phyloP scores from a whole-genome alignment of 1,140 invertebrate species.

The Drosophila ercepeae region DNA sequence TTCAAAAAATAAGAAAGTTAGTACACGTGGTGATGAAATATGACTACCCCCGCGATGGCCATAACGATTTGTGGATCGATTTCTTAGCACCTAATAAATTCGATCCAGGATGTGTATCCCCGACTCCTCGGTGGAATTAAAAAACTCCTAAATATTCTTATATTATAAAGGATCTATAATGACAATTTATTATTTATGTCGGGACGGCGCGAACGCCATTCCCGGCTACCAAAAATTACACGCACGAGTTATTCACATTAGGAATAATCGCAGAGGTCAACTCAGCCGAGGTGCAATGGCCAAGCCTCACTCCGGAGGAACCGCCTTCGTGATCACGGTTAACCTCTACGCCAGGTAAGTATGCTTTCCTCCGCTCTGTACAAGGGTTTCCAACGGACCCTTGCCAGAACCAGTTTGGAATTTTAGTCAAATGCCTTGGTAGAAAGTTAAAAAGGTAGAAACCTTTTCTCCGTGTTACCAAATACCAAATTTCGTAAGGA shows the following conservation, averaged over 20 bases:
- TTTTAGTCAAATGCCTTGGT: background rate
- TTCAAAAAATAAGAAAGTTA: too few relatives aligned
- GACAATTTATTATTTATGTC: constrained; percentile 56
- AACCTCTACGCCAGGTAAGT: constrained; percentile 86
- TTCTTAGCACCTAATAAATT: too few relatives aligned
- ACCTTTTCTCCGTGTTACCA: too few relatives aligned
- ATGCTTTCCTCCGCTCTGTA: constrained; percentile 69
- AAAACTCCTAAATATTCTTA: too few relatives aligned
- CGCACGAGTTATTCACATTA: constrained; percentile 84
- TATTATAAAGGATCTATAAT: constrained; percentile 45
- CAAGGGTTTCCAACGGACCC: background rate
- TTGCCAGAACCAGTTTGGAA: constrained; percentile 8
- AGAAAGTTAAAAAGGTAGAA: too few relatives aligned
- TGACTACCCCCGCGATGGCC: too few relatives aligned
- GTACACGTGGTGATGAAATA: too few relatives aligned
- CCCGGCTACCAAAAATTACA: constrained; percentile 84
- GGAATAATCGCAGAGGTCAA: constrained; percentile 84
- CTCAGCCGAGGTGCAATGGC: constrained; percentile 83
- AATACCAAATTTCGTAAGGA: too few relatives aligned
- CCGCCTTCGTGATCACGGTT: constrained; percentile 88
- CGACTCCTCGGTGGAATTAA: too few relatives aligned
- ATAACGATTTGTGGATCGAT: too few relatives aligned
- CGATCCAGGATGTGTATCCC: too few relatives aligned
- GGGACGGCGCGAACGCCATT: constrained; percentile 84
- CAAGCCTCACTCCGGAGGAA: constrained; percentile 87